Percentiles rank a stretch among this genome's conserved stretches.
phyloP scores from a whole-genome alignment of 2,888 invertebrate species.

The Plagodis dolabraria region DNA sequence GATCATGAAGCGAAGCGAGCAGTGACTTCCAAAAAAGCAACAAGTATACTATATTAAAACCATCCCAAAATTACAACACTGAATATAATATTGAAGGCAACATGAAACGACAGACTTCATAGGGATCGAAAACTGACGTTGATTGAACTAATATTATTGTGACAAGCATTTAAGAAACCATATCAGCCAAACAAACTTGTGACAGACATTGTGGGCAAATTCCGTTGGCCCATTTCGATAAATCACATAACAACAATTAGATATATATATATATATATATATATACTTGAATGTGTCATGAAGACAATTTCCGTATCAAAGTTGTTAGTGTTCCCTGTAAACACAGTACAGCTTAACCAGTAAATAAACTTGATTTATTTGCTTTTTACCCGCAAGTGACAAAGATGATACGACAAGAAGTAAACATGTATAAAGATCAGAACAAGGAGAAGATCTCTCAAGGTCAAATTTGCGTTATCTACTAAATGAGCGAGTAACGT shows the following conservation, averaged over 20 bases:
- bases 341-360: conserved; percentile 33
- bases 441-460: no score
- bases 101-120: background rate
- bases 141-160: conserved; percentile 1
- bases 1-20: conserved; percentile 31
- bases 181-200: conserved; percentile 40
- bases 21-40: conserved; percentile 10
- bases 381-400: no score
- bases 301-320: conserved; percentile 59
- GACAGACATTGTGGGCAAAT: conserved; percentile 47
- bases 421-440: no score
- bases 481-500: no score
- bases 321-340: conserved; percentile 46
- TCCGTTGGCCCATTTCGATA: conserved; percentile 58
- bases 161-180: conserved; percentile 16
- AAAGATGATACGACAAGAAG: no score
- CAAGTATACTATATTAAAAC: no score
- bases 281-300: conserved; percentile 41
- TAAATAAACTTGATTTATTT: no score
- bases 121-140: conserved; percentile 7
- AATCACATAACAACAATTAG: conserved; percentile 37
- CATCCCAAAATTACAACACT: no score
- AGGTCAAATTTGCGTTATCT: no score
- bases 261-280: no score
- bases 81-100: no score